Evolutionary conservation across 2,797 vertebrate species (phyloP).

Genomic region (Tragelaphus eurycerus): DNA sequence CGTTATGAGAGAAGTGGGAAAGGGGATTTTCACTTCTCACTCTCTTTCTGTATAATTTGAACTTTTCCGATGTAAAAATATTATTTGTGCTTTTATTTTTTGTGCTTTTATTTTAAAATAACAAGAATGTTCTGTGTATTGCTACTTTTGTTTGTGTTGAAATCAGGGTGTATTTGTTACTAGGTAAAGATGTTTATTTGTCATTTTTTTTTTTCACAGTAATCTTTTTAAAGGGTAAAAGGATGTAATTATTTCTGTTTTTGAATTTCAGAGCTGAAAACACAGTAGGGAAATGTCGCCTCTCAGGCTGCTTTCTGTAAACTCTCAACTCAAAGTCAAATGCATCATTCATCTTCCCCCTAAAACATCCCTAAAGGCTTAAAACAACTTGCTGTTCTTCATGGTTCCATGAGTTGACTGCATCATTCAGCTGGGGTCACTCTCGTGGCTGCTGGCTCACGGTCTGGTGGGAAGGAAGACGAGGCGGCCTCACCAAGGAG

Average conservation of each 20-base stretch:
- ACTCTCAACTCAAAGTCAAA: neutral
- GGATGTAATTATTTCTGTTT: neutral
- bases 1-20: neutral
- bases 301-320: neutral
- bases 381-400: too few species aligned
- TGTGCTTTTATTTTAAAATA: neutral
- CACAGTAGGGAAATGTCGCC: neutral
- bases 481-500: neutral
- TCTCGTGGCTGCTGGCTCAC: accelerated
- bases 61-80: neutral
- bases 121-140: neutral
- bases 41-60: neutral
- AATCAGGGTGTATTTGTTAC: neutral
- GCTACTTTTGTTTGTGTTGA: neutral
- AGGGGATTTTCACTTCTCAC: neutral
- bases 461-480: neutral
- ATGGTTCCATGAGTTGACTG: neutral
- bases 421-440: too few species aligned
- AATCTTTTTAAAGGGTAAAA: neutral
- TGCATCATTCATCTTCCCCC: neutral
- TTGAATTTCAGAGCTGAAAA: neutral
- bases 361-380: neutral
- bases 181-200: neutral
- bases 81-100: neutral
- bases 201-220: neutral